Percentiles rank a stretch among this genome's conserved stretches.
These are phyloP conservation scores for Margaritifera margaritifera DNA, from an alignment of 2,888 invertebrate species.

Conservation along the genomic window DNA sequence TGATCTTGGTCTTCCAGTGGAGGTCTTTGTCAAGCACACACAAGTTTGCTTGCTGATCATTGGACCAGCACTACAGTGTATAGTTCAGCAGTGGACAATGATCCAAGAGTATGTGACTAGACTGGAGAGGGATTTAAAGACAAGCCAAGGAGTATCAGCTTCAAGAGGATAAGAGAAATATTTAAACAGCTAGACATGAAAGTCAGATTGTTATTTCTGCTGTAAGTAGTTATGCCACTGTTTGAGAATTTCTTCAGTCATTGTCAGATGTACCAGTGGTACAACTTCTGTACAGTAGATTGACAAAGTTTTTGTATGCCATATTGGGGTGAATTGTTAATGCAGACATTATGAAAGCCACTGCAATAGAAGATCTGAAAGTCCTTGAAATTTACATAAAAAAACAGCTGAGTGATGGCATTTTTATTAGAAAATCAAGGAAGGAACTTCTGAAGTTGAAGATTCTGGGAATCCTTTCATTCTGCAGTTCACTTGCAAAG, in stretches of 20 bases:
- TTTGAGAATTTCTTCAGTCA: no score
- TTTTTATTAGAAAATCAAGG: no score
- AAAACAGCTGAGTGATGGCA: no score
- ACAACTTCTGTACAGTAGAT: no score
- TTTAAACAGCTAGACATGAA: background rate
- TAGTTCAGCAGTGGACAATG: slow-evolving; percentile 4
- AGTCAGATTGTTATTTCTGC: slow-evolving; percentile 5
- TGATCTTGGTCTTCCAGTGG: slow-evolving; percentile 4
- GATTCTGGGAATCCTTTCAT: slow-evolving; percentile 2
- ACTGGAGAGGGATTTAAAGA: background rate
- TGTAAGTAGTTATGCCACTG: no score
- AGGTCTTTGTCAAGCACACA: slow-evolving; percentile 7
- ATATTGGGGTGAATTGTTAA: no score
- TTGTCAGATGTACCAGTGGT: no score
- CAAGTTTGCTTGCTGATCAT: slow-evolving; percentile 1
- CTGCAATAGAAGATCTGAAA: no score
- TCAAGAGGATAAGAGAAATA: background rate
- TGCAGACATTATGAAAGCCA: no score
- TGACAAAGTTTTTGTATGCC: no score
- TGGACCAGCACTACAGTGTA: background rate
- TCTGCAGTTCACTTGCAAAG: background rate
- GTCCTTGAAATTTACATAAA: no score
- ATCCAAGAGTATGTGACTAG: background rate
- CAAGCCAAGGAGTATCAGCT: slow-evolving; percentile 1
- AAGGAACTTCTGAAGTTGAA: slow-evolving; percentile 2